Conservation (phyloP, 2,797 vertebrate species). For the Silurus aristotelis region DNA sequence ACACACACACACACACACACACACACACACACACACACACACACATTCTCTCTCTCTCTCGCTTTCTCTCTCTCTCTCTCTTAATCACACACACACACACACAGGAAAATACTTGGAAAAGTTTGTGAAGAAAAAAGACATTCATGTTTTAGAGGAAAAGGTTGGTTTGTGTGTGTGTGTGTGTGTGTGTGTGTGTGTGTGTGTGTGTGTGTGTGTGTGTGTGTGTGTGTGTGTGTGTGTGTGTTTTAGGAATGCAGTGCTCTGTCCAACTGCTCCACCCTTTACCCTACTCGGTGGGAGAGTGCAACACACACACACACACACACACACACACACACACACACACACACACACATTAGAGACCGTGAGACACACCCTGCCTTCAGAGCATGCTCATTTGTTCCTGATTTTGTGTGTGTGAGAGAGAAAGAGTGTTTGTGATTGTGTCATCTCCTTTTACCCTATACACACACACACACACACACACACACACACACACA, state of each 20-base stretch:
- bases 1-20: neutral
- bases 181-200: neutral
- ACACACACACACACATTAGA: neutral
- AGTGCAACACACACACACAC: neutral
- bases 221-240: neutral
- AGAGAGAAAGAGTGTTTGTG: neutral
- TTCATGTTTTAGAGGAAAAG: neutral
- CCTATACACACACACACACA: too few relatives aligned
- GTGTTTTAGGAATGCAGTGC: constrained; percentile 24
- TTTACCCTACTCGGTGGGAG: neutral
- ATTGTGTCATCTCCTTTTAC: too few relatives aligned
- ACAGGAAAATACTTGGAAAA: neutral
- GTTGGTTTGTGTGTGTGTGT: neutral
- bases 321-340: neutral
- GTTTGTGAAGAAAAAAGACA: neutral
- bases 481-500: too few relatives aligned
- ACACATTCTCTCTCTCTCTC: neutral
- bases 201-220: constrained; percentile 7
- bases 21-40: neutral
- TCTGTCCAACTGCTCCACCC: constrained; percentile 23
- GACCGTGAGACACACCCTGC: constrained; percentile 25
- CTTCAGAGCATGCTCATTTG: neutral
- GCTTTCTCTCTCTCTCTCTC: too few relatives aligned
- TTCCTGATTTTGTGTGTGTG: neutral
- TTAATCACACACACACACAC: neutral